These are phyloP conservation scores for Paramacrobiotus metropolitanus DNA, from an alignment of 1,140 invertebrate species.

Conservation along the genomic window DNA sequence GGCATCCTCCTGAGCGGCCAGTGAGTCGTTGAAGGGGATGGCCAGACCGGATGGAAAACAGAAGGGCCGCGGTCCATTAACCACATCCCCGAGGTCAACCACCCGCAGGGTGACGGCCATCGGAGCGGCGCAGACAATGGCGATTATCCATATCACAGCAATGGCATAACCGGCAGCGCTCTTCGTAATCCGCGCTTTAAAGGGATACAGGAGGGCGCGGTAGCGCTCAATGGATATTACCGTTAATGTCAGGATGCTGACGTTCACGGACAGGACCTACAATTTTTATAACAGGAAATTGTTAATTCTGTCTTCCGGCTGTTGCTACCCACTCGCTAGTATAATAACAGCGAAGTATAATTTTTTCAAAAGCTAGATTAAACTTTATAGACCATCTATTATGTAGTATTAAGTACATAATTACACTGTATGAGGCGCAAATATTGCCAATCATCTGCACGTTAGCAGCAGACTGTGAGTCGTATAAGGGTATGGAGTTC, in stretches of 20 bases:
- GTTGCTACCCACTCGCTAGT: no score
- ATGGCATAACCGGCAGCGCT: constrained; percentile 40
- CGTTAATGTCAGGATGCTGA: constrained; percentile 53
- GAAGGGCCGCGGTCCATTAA: constrained; percentile 30
- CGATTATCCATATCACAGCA: constrained; percentile 38
- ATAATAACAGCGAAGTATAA: no score
- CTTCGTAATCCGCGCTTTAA: constrained; percentile 39
- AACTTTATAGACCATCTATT: no score
- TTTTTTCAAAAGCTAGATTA: no score
- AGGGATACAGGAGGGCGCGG: constrained; percentile 51
- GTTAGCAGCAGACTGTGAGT: no score
- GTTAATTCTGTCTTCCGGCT: no score
- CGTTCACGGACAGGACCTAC: constrained; percentile 38
- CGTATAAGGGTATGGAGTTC: no score
- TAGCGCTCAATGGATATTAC: constrained; percentile 53
- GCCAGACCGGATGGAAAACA: constrained; percentile 32
- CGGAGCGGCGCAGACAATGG: constrained; percentile 34
- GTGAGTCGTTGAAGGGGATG: not conserved
- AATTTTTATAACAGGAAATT: no score
- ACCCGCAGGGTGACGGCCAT: constrained; percentile 36
- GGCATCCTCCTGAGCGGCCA: constrained; percentile 24
- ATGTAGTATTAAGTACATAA: no score
- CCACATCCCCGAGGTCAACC: constrained; percentile 10
- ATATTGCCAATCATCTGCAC: no score
- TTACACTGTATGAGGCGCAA: no score